Evolutionary conservation across 2,888 invertebrate species (phyloP), one percentile per base, ranked within the genome.

Genomic region (Drosophila fungiperda): DNA sequence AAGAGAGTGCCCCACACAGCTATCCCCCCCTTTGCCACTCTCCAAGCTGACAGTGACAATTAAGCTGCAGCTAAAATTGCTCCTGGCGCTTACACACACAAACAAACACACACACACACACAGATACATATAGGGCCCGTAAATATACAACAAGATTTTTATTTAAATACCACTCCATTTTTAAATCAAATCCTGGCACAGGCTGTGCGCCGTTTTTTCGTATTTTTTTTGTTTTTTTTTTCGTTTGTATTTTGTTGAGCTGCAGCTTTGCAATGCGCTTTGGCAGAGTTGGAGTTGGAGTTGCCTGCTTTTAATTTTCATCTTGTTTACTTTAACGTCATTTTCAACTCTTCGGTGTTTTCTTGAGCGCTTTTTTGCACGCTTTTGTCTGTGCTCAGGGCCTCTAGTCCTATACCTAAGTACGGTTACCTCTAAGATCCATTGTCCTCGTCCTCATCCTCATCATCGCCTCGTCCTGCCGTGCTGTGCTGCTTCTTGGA

Each of bases 271-370:
- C 71, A 20, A n/a, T 62, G 64, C 29, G 66, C 62, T 65, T 68
- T 42, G 62, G n/a, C 20, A 12, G 36, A 20, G 29, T 29, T 29
- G 29, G 29, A 6, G 29, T 29, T 29, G 35, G 59, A 15, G 58
- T 61, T 45, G 61, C 54, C 74, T 62, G 83, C 87, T 84, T 87
- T 88, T 88, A 83, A 87, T 87, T 87, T 87, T 85, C 82, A 87
- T 89, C 82, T 85, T 91, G 90, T 91, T 90, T 91, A 90, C 87
- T 90, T 90, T 91, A 88, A 88, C 84, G 89, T 87, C 87, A 88
- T 90, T 90, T 91, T 88, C 87, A 86, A 89, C 90, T 90, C 80
- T 88, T 89, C 88, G 87, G 83, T 87, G 85, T 87, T 84, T 90
- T 84, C 82, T 79, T 82, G 82, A 84, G 83, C 83, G 75, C 87